Evolutionary conservation across 1,140 invertebrate genomes (phyloP).

Genomic region (Caenorhabditis latens): DNA sequence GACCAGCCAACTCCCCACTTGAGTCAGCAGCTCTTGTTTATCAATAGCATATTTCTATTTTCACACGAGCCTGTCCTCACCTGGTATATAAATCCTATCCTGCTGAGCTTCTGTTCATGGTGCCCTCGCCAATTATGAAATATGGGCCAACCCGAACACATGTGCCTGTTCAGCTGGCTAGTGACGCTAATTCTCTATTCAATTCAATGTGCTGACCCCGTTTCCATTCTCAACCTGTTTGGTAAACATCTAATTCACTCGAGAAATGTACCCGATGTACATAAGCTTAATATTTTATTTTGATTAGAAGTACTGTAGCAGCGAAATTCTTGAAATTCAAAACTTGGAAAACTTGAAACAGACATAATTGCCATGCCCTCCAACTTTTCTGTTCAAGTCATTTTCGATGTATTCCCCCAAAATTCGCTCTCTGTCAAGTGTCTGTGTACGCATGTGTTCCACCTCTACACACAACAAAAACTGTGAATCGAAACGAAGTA

Average conservation of each 20-base stretch:
- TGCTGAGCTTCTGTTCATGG: background rate
- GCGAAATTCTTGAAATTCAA: too few species aligned
- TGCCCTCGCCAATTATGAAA: background rate
- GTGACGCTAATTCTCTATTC: background rate
- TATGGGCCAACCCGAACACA: background rate
- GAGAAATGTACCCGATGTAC: too few species aligned
- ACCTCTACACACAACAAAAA: conserved; percentile 42
- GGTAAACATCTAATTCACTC: background rate
- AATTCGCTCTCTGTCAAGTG: conserved; percentile 2
- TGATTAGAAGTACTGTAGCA: too few species aligned
- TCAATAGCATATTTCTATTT: conserved; percentile 11
- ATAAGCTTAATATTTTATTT: too few species aligned
- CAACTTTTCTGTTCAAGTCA: background rate
- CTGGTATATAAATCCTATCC: background rate
- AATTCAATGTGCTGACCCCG: background rate
- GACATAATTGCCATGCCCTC: conserved; percentile 7
- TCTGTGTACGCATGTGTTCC: conserved; percentile 40
- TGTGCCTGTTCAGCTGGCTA: background rate
- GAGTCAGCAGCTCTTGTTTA: background rate
- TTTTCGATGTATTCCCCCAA: background rate
- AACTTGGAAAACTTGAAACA: too few species aligned
- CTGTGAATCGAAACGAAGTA: conserved; percentile 28
- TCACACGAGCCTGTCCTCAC: background rate
- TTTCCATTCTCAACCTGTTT: background rate
- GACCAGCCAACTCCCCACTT: background rate